A percentile compares a stretch with the other conserved stretches of the same genome.
Conservation (phyloP, 2,113 vertebrate genomes). For the Megaceryle torquata region DNA sequence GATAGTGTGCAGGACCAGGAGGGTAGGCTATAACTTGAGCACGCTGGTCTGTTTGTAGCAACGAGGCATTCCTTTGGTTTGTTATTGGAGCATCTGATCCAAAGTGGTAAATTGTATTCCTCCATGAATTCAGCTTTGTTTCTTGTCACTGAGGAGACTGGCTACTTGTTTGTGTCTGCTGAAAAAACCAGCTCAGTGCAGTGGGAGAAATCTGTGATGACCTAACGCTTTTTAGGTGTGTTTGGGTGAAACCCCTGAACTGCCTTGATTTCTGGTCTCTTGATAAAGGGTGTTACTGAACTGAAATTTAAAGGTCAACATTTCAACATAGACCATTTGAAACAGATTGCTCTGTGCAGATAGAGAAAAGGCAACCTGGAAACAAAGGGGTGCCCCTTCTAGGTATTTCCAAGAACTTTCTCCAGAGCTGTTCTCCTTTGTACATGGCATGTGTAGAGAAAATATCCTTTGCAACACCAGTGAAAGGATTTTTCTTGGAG, state of each 20-base stretch:
- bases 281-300: not conserved
- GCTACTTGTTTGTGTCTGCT: constrained; percentile 67
- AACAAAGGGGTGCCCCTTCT: not conserved
- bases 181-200: constrained; percentile 13
- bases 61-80: not conserved
- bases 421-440: not conserved
- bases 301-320: not conserved
- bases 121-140: not conserved
- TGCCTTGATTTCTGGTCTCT: not conserved
- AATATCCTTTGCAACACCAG: not conserved
- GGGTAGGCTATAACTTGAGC: not conserved
- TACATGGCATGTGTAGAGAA: not conserved
- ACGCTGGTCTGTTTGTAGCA: not conserved
- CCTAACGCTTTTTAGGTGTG: not conserved
- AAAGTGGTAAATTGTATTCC: not conserved
- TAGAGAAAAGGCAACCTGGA: not conserved
- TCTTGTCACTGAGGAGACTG: constrained; percentile 33
- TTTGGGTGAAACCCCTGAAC: not conserved
- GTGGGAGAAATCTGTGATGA: not conserved
- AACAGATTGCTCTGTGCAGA: not conserved
- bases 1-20: not conserved
- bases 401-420: not conserved
- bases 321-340: not conserved
- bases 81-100: not conserved
- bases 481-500: not conserved